Evolutionary conservation across 2,113 vertebrate species (phyloP).

Genomic region (Melanotaenia duboulayi): DNA sequence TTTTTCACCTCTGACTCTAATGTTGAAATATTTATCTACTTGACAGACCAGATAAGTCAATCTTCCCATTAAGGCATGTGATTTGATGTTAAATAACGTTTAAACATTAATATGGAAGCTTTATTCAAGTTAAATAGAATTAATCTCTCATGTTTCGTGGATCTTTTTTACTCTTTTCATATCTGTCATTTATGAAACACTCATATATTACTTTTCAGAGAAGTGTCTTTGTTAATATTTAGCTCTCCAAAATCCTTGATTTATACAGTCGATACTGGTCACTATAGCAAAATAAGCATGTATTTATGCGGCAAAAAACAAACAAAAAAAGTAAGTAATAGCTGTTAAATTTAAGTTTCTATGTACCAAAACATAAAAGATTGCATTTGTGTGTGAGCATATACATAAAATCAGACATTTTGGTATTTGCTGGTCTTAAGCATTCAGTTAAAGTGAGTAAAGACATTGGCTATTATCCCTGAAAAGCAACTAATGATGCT

Average conservation of each 20-base stretch:
- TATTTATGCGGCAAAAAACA: too few relatives aligned
- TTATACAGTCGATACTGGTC: slow-evolving; percentile 31
- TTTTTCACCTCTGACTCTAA: slow-evolving; percentile 34
- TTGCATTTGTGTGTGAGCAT: too few relatives aligned
- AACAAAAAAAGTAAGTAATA: too few relatives aligned
- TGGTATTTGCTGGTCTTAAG: too few relatives aligned
- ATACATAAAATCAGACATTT: too few relatives aligned
- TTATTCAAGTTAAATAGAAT: slow-evolving; percentile 8
- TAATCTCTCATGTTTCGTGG: slow-evolving; percentile 8
- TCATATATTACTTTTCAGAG: slow-evolving; percentile 12
- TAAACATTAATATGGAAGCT: slow-evolving; percentile 2
- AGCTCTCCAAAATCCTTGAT: slow-evolving; percentile 30
- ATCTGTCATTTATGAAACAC: slow-evolving; percentile 3
- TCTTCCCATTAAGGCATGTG: slow-evolving; percentile 35
- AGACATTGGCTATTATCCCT: too few relatives aligned
- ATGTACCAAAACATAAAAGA: too few relatives aligned
- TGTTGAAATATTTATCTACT: slow-evolving; percentile 45
- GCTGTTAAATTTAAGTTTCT: too few relatives aligned
- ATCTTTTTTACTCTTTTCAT: slow-evolving; percentile 10
- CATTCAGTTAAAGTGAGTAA: too few relatives aligned
- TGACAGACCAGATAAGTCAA: slow-evolving; percentile 48
- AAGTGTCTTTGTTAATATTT: slow-evolving; percentile 16
- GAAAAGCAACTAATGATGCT: too few relatives aligned
- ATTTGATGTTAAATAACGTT: slow-evolving; percentile 37
- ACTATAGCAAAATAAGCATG: slow-evolving; percentile 25